Base-by-base conservation (phyloP, 2,113 vertebrate genomes). In the Plectropomus leopardus region DNA sequence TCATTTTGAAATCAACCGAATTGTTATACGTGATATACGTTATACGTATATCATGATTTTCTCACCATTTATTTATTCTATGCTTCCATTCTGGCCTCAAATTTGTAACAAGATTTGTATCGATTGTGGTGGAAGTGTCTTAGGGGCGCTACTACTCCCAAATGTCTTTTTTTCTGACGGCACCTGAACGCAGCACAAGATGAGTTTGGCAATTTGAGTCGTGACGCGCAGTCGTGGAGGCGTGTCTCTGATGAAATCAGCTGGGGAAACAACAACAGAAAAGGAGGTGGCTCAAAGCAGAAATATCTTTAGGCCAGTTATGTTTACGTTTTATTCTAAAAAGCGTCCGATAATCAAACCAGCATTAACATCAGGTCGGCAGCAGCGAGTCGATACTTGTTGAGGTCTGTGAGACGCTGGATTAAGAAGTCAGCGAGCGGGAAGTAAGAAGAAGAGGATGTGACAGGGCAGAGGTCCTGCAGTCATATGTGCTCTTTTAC, bases 241-340 rank as follows among this genome's bases (percentile, higher is more conserved):
- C 91, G 94, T 94, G 92, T 45, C 86, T 60, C 63, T 66, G 58
- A 63, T 69, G 71, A 92, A 93, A 94, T 94, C 92, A 94, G 92
- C 92, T 94, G 92, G 88, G 89, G 90, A 91, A 93, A 94, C 92
- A 94, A 94, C 89, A 95, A 94, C 93, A 92, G 42, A 82, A 72
- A 78, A 82, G 83, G 86, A 76, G 90, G 81, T 64, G 88, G 82
- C 85, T 86, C 67, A 67, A 70, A 80, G 50, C 40, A 42, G 50
- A 30, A 16, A 34, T 40, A 50, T 72, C 47, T 64, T 36, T 54
- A 66, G 54, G 36, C 65, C 67, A 77, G 66, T 78, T 65, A 42
- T 90, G 91, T 58, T 28, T 65, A 21, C 32, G 21, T 71, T 61
- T 28, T 9, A 58, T 26, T 28, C 3, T 21, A 34, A 58, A 71